A percentile compares a stretch with the other conserved stretches of the same genome.
Evolutionary conservation across 2,888 invertebrate genomes (phyloP).

Genomic region (Drosophila sordidapex): DNA sequence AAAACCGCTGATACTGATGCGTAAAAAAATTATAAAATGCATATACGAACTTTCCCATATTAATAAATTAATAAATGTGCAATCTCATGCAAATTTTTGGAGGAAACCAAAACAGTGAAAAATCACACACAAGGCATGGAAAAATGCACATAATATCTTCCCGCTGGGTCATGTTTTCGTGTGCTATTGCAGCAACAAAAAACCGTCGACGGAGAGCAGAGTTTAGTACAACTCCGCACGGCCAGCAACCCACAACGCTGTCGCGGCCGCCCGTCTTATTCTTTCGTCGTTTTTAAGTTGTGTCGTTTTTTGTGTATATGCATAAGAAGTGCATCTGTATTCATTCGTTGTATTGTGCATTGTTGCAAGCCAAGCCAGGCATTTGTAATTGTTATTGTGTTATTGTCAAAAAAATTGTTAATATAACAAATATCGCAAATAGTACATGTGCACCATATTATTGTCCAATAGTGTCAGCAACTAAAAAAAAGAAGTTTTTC

Average conservation of each 20-base stretch:
- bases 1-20: background rate
- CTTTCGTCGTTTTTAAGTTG: slow-evolving; percentile 67
- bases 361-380: slow-evolving; percentile 46
- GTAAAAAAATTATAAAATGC: background rate
- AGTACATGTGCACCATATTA: slow-evolving; percentile 34
- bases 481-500: slow-evolving; percentile 38
- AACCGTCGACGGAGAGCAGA: slow-evolving; percentile 65
- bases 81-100: background rate
- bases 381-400: slow-evolving; percentile 40
- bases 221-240: slow-evolving; percentile 76
- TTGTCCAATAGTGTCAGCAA: slow-evolving; percentile 35
- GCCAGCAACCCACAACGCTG: slow-evolving; percentile 65
- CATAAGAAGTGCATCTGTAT: slow-evolving; percentile 61
- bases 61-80: background rate
- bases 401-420: slow-evolving; percentile 41
- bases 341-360: slow-evolving; percentile 36
- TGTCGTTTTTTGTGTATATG: slow-evolving; percentile 68
- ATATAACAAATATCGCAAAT: slow-evolving; percentile 36
- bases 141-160: slow-evolving; percentile 27
- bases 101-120: slow-evolving; percentile 2
- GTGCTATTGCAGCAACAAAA: slow-evolving; percentile 57
- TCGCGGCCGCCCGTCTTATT: slow-evolving; percentile 61
- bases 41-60: background rate
- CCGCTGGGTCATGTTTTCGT: slow-evolving; percentile 61
- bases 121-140: background rate